Evolutionary conservation across 1,140 invertebrate genomes (phyloP).

Genomic region (Venturia canescens): DNA sequence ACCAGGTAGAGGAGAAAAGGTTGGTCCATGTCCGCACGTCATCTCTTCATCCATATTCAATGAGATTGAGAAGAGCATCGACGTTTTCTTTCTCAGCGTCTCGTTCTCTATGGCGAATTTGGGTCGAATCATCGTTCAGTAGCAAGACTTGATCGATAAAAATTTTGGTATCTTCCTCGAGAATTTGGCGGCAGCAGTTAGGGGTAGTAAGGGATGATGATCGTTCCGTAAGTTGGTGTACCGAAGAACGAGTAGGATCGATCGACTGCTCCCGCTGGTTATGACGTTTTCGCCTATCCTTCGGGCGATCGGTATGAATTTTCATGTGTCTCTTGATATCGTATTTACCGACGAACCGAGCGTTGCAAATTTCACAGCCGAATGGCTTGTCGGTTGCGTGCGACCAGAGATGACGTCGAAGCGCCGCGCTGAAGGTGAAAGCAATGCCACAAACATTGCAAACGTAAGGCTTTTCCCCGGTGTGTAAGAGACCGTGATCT

Average conservation of each 20-base stretch:
- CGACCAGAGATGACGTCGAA: slow-evolving; percentile 72
- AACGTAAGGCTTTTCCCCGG: slow-evolving; percentile 77
- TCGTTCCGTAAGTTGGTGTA: too few relatives aligned
- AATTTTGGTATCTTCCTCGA: slow-evolving; percentile 47
- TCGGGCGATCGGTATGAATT: slow-evolving; percentile 66
- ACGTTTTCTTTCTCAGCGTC: slow-evolving; percentile 74
- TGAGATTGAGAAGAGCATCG: slow-evolving; percentile 69
- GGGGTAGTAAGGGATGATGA: too few relatives aligned
- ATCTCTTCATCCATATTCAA: slow-evolving; percentile 64
- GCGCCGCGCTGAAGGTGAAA: slow-evolving; percentile 72
- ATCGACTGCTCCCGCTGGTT: too few relatives aligned
- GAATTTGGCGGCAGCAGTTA: too few relatives aligned
- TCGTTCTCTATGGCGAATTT: slow-evolving; percentile 57
- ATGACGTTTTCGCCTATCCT: slow-evolving; percentile 19
- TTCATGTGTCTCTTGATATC: slow-evolving; percentile 72
- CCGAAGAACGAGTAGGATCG: too few relatives aligned
- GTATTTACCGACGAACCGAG: slow-evolving; percentile 72
- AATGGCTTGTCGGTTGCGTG: slow-evolving; percentile 76
- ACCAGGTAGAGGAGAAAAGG: too few relatives aligned
- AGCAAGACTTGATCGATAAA: slow-evolving; percentile 68
- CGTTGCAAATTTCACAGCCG: slow-evolving; percentile 73
- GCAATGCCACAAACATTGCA: slow-evolving; percentile 75
- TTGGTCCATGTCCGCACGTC: too few relatives aligned
- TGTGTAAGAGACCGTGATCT: slow-evolving; percentile 76
- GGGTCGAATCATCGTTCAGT: slow-evolving; percentile 63